These are phyloP conservation scores for Parnassius orleans DNA, from an alignment of 2,888 invertebrate species.

Conservation along the genomic window DNA sequence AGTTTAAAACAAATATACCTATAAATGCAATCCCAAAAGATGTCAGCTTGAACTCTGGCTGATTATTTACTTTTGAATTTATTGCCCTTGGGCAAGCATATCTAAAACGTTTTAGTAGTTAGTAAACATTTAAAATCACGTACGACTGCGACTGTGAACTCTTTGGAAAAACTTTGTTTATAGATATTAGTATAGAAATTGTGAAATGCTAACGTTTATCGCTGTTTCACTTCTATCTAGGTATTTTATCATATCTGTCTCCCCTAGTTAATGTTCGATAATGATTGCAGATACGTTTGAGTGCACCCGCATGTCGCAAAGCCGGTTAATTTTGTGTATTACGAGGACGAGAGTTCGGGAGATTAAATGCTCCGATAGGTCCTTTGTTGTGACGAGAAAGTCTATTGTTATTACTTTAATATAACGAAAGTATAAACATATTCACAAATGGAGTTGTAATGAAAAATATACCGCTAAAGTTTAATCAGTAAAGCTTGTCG, in stretches of 20 bases:
- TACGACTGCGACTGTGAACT: too few relatives aligned
- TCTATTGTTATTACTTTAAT: constrained; percentile 25
- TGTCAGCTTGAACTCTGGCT: too few relatives aligned
- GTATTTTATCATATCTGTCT: constrained; percentile 46
- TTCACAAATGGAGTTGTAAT: not conserved
- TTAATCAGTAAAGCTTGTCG: too few relatives aligned
- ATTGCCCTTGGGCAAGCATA: too few relatives aligned
- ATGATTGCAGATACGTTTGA: constrained; percentile 64
- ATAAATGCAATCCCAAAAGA: too few relatives aligned
- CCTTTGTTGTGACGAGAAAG: constrained; percentile 40
- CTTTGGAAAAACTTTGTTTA: too few relatives aligned
- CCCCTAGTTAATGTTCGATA: constrained; percentile 63
- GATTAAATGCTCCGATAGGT: constrained; percentile 29
- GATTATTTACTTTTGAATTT: too few relatives aligned
- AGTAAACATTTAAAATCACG: too few relatives aligned
- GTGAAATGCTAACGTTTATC: constrained; percentile 18
- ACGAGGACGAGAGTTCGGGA: constrained; percentile 35
- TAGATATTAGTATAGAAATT: not conserved
- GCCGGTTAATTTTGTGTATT: constrained; percentile 58
- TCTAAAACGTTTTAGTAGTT: too few relatives aligned
- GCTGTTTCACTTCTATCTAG: constrained; percentile 37
- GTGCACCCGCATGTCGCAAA: constrained; percentile 67
- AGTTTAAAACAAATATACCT: too few relatives aligned
- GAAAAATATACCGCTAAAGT: too few relatives aligned
- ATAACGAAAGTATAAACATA: not conserved